Evolutionary conservation across 2,888 invertebrate species (phyloP).

Genomic region (Odontocolon sp.): DNA sequence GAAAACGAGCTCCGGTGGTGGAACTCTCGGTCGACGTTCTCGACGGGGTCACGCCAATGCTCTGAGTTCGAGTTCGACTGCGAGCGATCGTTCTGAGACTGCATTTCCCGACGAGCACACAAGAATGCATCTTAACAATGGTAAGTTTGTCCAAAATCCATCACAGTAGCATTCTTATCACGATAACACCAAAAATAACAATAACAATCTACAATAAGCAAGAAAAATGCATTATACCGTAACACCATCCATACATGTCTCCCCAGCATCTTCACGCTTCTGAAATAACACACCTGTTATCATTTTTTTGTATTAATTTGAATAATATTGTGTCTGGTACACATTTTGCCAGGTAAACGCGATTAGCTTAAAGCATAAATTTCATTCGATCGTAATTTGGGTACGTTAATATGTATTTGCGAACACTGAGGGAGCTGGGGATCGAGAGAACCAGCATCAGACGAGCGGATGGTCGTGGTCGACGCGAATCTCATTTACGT

Average conservation of each 20-base stretch:
- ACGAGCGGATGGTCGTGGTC: conserved; percentile 3
- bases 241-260: too few relatives aligned
- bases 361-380: conserved; percentile 40
- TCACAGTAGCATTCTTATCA: too few relatives aligned
- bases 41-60: conserved; percentile 83
- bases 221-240: too few relatives aligned
- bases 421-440: background rate
- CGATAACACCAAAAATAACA: background rate
- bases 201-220: background rate
- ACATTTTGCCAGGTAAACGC: conserved; percentile 14
- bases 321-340: background rate
- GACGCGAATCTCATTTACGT: conserved; percentile 35
- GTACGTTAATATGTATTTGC: background rate
- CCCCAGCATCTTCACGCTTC: too few relatives aligned
- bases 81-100: conserved; percentile 76
- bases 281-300: too few relatives aligned
- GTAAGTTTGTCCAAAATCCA: conserved; percentile 60
- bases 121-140: conserved; percentile 75
- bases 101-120: conserved; percentile 74
- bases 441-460: too few relatives aligned
- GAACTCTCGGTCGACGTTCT: conserved; percentile 82
- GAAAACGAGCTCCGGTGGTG: conserved; percentile 79
- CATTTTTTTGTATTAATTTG: too few relatives aligned
- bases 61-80: conserved; percentile 82
- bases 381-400: conserved; percentile 16